Conservation (phyloP, 2,113 vertebrate species). For the Diadophis punctatus region DNA sequence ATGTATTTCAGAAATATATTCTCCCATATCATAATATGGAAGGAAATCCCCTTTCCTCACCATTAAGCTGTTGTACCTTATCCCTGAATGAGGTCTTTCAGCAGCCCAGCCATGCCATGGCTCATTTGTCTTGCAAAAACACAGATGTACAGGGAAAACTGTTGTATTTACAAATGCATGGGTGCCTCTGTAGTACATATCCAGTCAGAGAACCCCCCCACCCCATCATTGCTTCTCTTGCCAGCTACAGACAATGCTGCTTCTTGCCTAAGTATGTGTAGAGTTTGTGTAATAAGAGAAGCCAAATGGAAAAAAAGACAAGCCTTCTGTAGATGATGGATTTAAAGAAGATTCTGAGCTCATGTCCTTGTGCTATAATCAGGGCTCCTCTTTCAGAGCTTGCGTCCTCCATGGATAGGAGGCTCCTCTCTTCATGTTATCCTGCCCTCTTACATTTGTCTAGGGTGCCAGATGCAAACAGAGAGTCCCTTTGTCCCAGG, state of each 20-base stretch:
- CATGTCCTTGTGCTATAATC: slow-evolving; percentile 16
- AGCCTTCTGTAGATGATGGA: slow-evolving; percentile 18
- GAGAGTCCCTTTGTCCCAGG: slow-evolving; percentile 54
- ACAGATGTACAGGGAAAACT: neutral
- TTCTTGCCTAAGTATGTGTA: neutral
- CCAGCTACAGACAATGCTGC: neutral
- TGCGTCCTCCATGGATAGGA: slow-evolving; percentile 56
- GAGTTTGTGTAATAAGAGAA: slow-evolving; percentile 19
- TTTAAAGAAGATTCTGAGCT: slow-evolving; percentile 25
- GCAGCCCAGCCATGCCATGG: neutral
- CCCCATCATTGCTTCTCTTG: neutral
- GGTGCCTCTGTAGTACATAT: neutral
- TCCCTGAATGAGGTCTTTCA: neutral
- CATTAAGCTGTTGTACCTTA: neutral
- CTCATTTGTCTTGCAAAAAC: neutral
- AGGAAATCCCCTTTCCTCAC: neutral
- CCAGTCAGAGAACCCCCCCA: neutral
- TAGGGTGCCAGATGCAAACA: slow-evolving; percentile 44
- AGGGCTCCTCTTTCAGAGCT: slow-evolving; percentile 50
- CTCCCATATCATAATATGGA: neutral
- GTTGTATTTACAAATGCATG: neutral
- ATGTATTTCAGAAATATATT: neutral
- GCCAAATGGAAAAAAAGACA: neutral
- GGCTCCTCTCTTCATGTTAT: slow-evolving; percentile 28
- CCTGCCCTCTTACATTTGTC: slow-evolving; percentile 48